Evolutionary conservation across 2,797 vertebrate species (phyloP).

Genomic region (Carduelis carduelis): DNA sequence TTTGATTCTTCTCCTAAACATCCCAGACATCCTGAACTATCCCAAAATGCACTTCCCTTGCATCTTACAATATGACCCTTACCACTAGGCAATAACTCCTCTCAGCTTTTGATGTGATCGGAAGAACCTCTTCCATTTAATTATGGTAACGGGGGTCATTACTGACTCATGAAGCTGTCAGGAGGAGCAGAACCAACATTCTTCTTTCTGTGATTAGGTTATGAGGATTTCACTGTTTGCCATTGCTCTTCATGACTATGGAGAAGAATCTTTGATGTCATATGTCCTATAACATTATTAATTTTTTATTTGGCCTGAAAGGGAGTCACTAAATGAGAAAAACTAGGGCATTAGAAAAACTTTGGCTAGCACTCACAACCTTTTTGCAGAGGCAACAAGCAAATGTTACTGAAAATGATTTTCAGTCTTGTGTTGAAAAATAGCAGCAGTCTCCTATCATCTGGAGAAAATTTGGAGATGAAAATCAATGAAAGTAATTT

Average conservation of each 20-base stretch:
- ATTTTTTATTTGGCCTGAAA: not conserved
- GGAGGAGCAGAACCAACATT: not conserved
- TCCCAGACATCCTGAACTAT: not conserved
- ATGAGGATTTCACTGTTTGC: not conserved
- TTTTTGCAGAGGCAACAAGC: not conserved
- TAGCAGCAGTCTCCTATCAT: not conserved
- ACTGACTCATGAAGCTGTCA: not conserved
- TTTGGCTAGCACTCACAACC: not conserved
- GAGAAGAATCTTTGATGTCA: not conserved
- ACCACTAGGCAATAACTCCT: not conserved
- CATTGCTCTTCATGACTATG: not conserved
- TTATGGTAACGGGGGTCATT: no score
- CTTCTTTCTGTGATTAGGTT: not conserved
- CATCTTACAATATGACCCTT: not conserved
- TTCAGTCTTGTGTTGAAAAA: not conserved
- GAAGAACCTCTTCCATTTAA: not conserved
- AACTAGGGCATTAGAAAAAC: not conserved
- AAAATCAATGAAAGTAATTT: fast-evolving
- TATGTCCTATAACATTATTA: not conserved
- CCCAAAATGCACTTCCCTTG: not conserved
- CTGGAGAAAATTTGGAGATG: not conserved
- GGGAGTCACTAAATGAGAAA: not conserved
- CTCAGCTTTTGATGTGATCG: not conserved
- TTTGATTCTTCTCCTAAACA: not conserved
- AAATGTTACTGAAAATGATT: not conserved